Conservation (phyloP, 2,113 vertebrate species). For the Siphamia tubifer region DNA sequence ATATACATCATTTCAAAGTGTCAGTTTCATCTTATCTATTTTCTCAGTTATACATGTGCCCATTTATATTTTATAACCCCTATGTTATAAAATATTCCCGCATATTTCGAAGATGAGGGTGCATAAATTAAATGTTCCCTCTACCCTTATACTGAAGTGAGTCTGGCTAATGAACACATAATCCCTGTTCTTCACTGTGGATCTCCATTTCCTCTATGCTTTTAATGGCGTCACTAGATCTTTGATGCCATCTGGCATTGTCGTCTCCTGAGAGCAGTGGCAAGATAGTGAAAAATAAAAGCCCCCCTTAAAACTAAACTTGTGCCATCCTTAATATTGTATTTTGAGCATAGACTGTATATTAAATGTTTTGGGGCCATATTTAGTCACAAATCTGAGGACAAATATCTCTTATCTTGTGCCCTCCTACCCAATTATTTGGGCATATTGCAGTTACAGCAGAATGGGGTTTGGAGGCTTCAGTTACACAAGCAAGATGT, state of each 20-base stretch:
- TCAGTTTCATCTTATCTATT: too few relatives aligned
- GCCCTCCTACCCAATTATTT: too few relatives aligned
- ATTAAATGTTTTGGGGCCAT: too few relatives aligned
- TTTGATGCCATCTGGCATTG: conserved; percentile 43
- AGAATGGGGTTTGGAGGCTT: not conserved
- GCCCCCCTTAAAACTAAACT: too few relatives aligned
- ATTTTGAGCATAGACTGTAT: too few relatives aligned
- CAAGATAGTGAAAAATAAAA: too few relatives aligned
- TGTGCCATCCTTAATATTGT: not conserved
- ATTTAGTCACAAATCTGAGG: not conserved
- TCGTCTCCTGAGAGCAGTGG: not conserved
- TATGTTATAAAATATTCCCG: not conserved
- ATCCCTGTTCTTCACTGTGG: conserved; percentile 3
- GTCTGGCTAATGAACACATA: conserved; percentile 2
- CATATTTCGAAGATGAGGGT: not conserved
- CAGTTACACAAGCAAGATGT: not conserved
- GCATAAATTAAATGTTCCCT: not conserved
- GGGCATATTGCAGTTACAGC: not conserved
- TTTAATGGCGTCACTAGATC: conserved; percentile 6
- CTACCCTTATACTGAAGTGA: too few relatives aligned
- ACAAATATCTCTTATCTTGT: too few relatives aligned
- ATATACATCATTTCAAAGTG: too few relatives aligned
- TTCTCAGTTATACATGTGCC: not conserved
- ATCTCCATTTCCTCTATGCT: not conserved
- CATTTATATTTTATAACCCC: not conserved